A percentile compares a stretch with the other conserved stretches of the same genome.
Evolutionary conservation across 2,797 vertebrate species (phyloP).

Genomic region (Tenualosa thibaudeaui): DNA sequence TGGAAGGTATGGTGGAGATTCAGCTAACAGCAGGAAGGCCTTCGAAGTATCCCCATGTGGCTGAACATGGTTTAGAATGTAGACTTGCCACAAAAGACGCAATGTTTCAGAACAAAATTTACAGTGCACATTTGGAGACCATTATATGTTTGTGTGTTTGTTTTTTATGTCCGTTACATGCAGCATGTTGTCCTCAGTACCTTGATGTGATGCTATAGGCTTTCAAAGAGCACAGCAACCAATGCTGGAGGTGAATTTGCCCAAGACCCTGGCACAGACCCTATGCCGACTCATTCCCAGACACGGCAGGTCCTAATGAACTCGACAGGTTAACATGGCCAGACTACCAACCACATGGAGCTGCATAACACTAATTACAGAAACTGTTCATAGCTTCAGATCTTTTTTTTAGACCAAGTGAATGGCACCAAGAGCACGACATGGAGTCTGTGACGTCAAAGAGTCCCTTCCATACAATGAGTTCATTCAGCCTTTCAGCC

Average conservation of each 20-base stretch:
- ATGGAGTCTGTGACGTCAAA: conserved; percentile 52
- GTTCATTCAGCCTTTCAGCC: conserved; percentile 44
- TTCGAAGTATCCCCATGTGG: background rate
- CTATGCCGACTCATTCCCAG: background rate
- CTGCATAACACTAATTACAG: conserved; percentile 52
- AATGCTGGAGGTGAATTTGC: background rate
- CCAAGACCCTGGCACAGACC: background rate
- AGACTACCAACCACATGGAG: conserved; percentile 57
- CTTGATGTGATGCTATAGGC: background rate
- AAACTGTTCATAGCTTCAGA: conserved; percentile 55
- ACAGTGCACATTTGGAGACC: background rate
- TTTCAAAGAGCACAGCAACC: background rate
- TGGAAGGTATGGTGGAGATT: background rate
- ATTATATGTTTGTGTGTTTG: background rate
- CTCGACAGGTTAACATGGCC: conserved; percentile 65
- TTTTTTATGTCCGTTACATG: background rate
- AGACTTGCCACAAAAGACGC: too few relatives aligned
- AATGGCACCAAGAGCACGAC: conserved; percentile 55
- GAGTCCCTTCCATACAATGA: conserved; percentile 38
- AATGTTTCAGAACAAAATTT: background rate
- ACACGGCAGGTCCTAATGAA: conserved; percentile 50
- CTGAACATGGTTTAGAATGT: background rate
- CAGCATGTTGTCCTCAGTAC: background rate
- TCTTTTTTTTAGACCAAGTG: conserved; percentile 58
- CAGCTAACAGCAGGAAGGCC: background rate